A percentile compares a stretch with the other conserved stretches of the same genome.
phyloP scores from a whole-genome alignment of 53 echinoderm and acorn worm species.

The Actinopyga echinites region DNA sequence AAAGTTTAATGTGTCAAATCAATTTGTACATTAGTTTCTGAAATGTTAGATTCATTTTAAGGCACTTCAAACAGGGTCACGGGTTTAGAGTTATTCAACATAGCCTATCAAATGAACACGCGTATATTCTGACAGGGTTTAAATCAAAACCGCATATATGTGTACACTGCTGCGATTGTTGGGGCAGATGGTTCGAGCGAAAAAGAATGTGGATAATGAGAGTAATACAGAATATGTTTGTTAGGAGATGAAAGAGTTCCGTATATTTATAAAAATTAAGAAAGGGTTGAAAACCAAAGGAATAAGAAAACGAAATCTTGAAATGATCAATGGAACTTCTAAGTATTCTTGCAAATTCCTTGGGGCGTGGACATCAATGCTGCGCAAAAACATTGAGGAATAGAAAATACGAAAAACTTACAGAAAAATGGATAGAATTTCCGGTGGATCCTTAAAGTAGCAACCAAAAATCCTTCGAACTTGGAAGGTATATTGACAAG shows the following conservation, averaged over 20 bases:
- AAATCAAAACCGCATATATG: too few relatives aligned
- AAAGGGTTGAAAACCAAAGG: not conserved
- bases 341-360: not conserved
- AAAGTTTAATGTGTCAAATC: too few relatives aligned
- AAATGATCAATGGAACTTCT: not conserved
- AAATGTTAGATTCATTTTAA: too few relatives aligned
- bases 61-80: too few relatives aligned
- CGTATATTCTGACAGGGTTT: too few relatives aligned
- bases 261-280: not conserved
- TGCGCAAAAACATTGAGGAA: not conserved
- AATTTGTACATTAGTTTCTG: too few relatives aligned
- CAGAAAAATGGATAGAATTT: slow-evolving; percentile 17
- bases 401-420: not conserved
- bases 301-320: too few relatives aligned
- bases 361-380: not conserved
- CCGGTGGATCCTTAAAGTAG: not conserved
- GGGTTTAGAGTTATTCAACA: too few relatives aligned
- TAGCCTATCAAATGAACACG: too few relatives aligned
- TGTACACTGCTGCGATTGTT: too few relatives aligned
- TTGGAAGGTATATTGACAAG: slow-evolving; percentile 17
- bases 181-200: too few relatives aligned
- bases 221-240: slow-evolving; percentile 8
- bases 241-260: slow-evolving; percentile 16
- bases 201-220: too few relatives aligned
- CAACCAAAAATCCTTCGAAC: not conserved